Evolutionary conservation across 2,888 invertebrate genomes (phyloP).

Genomic region (Eumacrocentrus americanus): DNA sequence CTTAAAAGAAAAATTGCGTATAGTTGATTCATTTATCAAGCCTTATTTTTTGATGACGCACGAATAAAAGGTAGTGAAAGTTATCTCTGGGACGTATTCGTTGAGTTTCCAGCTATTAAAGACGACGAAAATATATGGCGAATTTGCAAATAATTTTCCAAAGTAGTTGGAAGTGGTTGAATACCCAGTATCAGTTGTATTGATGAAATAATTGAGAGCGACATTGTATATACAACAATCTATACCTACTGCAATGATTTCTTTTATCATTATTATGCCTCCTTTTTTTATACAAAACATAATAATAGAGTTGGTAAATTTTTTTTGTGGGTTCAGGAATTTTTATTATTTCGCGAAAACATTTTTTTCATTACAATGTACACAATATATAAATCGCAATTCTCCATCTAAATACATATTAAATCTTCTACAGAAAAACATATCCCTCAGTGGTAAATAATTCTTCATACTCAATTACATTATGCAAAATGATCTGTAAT

Average conservation of each 20-base stretch:
- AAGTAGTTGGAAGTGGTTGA: constrained; percentile 21
- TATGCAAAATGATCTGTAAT: neutral
- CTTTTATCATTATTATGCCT: too few relatives aligned
- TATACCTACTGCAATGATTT: constrained; percentile 30
- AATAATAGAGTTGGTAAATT: neutral
- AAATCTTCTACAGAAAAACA: constrained; percentile 27
- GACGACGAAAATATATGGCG: too few relatives aligned
- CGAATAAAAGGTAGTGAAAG: neutral
- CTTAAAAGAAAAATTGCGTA: too few relatives aligned
- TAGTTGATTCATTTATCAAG: too few relatives aligned
- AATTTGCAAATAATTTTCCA: constrained; percentile 16
- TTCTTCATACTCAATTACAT: neutral
- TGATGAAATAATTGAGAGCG: constrained; percentile 25
- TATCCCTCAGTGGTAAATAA: neutral
- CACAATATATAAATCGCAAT: constrained; percentile 18
- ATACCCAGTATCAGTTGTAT: constrained; percentile 22
- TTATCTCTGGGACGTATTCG: neutral
- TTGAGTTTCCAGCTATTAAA: neutral
- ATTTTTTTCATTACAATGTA: constrained; percentile 34
- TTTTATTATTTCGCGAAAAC: constrained; percentile 15
- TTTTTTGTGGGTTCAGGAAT: neutral
- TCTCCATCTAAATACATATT: constrained; percentile 30
- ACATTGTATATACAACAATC: constrained; percentile 32
- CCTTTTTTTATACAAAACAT: constrained; percentile 29
- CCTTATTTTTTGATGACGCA: neutral